A percentile compares a stretch with the other conserved stretches of the same genome.
Conservation (phyloP, 2,888 invertebrate species). For the Ichneumon xanthorius region DNA sequence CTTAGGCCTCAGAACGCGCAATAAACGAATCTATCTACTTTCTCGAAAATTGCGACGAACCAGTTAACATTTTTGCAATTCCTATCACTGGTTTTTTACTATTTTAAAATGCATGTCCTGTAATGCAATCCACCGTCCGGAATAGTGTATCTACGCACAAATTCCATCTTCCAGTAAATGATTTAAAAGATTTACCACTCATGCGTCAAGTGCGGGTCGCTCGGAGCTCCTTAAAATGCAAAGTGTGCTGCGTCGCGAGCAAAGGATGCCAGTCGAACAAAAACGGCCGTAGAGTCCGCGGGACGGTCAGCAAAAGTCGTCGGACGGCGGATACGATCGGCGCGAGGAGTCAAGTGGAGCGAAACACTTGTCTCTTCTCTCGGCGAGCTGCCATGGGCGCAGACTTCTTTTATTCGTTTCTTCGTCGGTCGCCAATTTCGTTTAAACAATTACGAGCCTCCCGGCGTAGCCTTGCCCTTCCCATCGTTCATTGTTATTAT, state of each 20-base stretch:
- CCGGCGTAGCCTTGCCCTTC: background rate
- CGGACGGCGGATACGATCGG: slow-evolving; percentile 3
- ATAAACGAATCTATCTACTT: too few relatives aligned
- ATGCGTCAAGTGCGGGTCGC: background rate
- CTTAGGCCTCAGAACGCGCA: too few relatives aligned
- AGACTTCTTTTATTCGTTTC: background rate
- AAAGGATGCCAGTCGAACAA: slow-evolving; percentile 49
- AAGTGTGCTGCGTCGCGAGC: slow-evolving; percentile 46
- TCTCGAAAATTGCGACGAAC: too few relatives aligned
- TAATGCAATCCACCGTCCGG: background rate
- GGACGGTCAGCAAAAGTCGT: slow-evolving; percentile 27
- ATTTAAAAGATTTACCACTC: background rate
- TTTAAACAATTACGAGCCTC: slow-evolving; percentile 42
- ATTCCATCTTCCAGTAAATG: background rate
- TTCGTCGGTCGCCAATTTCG: slow-evolving; percentile 46
- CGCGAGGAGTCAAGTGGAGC: slow-evolving; percentile 56
- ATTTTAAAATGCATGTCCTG: background rate
- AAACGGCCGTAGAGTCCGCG: slow-evolving; percentile 28
- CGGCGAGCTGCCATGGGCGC: background rate
- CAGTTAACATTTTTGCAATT: too few relatives aligned
- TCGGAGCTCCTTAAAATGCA: slow-evolving; percentile 53
- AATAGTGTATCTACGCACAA: background rate
- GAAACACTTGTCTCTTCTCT: slow-evolving; percentile 56
- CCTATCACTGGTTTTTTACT: background rate
- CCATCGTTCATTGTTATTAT: slow-evolving; percentile 39